phyloP scores from a whole-genome alignment of 2,797 vertebrate genomes.

The Vespertilio murinus region DNA sequence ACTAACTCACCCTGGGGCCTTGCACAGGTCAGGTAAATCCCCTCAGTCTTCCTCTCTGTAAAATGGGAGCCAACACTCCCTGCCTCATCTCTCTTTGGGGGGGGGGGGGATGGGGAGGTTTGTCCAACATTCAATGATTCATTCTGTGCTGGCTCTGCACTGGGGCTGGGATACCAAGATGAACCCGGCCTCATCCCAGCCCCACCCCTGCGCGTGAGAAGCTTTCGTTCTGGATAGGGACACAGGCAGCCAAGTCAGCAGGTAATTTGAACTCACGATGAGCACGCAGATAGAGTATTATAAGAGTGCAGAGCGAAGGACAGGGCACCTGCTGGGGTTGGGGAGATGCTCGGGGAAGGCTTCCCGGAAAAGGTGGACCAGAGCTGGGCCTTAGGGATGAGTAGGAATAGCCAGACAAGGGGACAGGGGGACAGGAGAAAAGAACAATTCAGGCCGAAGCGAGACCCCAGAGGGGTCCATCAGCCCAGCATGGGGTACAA shows the following conservation, averaged over 20 bases:
- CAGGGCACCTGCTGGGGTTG: neutral
- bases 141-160: neutral
- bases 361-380: neutral
- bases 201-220: neutral
- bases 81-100: neutral
- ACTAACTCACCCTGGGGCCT: neutral
- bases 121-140: neutral
- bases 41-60: neutral
- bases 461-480: neutral
- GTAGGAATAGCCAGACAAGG: neutral
- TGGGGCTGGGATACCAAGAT: neutral
- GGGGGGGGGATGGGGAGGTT: accelerated
- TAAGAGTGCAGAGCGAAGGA: neutral
- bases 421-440: neutral
- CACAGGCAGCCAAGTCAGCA: neutral
- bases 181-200: neutral
- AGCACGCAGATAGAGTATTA: neutral
- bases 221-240: neutral
- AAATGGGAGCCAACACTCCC: neutral
- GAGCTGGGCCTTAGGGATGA: neutral
- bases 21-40: neutral
- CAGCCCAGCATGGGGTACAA: neutral
- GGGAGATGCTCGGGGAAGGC: neutral
- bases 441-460: neutral
- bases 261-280: neutral